Conservation (phyloP, 2,113 vertebrate genomes). For the Oostethus manadensis region DNA sequence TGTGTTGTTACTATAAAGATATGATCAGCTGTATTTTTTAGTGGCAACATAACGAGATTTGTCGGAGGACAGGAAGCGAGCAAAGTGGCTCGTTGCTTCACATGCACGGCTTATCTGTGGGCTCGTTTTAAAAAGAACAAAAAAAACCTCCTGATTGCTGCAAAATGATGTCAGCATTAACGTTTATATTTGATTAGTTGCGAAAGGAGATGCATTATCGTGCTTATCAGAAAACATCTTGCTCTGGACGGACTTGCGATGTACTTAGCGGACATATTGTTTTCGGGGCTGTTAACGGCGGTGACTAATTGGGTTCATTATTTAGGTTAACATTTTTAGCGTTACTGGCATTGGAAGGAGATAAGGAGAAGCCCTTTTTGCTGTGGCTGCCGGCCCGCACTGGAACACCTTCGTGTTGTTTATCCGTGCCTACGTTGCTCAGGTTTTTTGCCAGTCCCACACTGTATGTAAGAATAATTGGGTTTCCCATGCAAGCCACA, state of each 20-base stretch:
- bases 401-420: too few relatives aligned
- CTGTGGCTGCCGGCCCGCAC: too few relatives aligned
- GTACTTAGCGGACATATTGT: too few relatives aligned
- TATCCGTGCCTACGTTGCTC: too few relatives aligned
- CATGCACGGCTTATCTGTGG: slow-evolving; percentile 55
- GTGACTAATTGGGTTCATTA: too few relatives aligned
- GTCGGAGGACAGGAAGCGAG: slow-evolving; percentile 32
- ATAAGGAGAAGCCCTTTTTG: too few relatives aligned
- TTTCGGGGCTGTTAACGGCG: too few relatives aligned
- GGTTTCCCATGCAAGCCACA: too few relatives aligned
- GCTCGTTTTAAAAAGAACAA: slow-evolving; percentile 53
- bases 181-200: slow-evolving; percentile 46
- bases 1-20: slow-evolving; percentile 13
- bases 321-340: too few relatives aligned
- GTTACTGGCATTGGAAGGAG: too few relatives aligned
- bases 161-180: slow-evolving; percentile 43
- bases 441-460: too few relatives aligned
- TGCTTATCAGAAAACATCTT: slow-evolving; percentile 12
- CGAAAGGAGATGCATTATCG: slow-evolving; percentile 10
- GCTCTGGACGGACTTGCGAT: not conserved
- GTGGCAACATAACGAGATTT: slow-evolving; percentile 41
- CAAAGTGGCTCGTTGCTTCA: slow-evolving; percentile 22
- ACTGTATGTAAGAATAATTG: too few relatives aligned
- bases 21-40: slow-evolving; percentile 35
- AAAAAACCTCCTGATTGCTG: slow-evolving; percentile 50